Evolutionary conservation across 2,113 vertebrate genomes (phyloP), one percentile per base, ranked within the genome.

Genomic region (Macroglossus sobrinus): DNA sequence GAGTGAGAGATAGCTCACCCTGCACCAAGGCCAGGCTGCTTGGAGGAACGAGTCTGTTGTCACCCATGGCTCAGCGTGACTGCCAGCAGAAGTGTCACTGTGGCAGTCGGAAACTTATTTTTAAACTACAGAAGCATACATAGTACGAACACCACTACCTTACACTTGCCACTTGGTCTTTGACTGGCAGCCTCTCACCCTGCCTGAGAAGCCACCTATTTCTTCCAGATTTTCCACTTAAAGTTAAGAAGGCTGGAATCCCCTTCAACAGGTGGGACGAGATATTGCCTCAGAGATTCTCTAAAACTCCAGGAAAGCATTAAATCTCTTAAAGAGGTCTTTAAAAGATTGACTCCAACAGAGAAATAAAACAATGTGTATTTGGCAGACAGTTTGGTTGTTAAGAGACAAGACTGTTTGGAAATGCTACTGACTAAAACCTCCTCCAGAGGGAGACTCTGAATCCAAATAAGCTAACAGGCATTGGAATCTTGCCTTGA

Each of bases 81-180:
- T 61, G 24, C 47, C 64, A 24, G 16, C n/a, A 84, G 61, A 40
- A 89, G 82, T 64, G 66, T 61, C 45, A 45, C 21, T 59, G 9
- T 26, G 35, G 10, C 30, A 69, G n/a, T 19, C 28, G 28, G 33
- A 13, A 74, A 76, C 9, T 63, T 59, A 45, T 22, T 45, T 43
- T 43, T 50, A 93, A 89, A 24, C 7, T n/a, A 74, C 26, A 3
- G 33, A 43, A 63, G 21, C 57, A 75, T 5, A 74, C 40, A 28
- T 22, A 22, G 16, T 55, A 33, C 69, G 72, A 78, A 50, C 53
- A 18, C 14, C 9, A 5, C 61, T 84, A 2, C 28, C 28, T 66
- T 53, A 33, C 0, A 14, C 50, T 2, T 43, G 24, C 14, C 4
- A 2, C 3, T 1, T 18, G 24, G 28, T 5, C 35, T 26, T 63